phyloP scores from a whole-genome alignment of 35 echinoderm and acorn worm species.

The Diadema setosum region DNA sequence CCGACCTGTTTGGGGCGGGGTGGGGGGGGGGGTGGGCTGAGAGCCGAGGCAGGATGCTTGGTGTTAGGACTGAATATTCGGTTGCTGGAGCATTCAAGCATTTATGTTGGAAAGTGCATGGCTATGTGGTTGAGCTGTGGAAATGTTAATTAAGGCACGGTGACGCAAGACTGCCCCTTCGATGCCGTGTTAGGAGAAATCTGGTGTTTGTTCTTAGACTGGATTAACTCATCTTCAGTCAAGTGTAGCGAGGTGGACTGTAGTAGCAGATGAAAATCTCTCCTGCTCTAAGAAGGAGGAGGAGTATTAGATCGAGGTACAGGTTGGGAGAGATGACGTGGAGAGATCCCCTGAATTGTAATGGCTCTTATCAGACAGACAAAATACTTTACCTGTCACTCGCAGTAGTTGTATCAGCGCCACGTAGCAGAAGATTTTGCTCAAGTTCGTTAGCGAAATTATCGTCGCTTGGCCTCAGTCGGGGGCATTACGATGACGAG shows the following conservation, averaged over 20 bases:
- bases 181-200: neutral
- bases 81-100: neutral
- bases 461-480: constrained; percentile 16
- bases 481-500: constrained; percentile 11
- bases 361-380: neutral
- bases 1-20: no score
- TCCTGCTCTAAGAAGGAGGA: neutral
- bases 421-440: constrained; percentile 10
- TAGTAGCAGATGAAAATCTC: neutral
- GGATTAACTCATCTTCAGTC: constrained; percentile 3
- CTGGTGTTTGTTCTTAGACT: neutral
- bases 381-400: constrained; percentile 17
- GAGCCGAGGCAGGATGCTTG: neutral
- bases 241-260: no score
- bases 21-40: neutral
- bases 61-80: constrained; percentile 1
- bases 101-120: neutral
- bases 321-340: no score
- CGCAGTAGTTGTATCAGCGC: no score
- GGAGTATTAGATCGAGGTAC: no score
- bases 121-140: neutral
- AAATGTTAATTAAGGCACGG: constrained; percentile 24
- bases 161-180: neutral
- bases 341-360: neutral
- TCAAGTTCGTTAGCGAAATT: constrained; percentile 28